These are phyloP conservation scores for Drosophila malerkotliana DNA, from an alignment of 1,140 invertebrate genomes.

Conservation along the genomic window DNA sequence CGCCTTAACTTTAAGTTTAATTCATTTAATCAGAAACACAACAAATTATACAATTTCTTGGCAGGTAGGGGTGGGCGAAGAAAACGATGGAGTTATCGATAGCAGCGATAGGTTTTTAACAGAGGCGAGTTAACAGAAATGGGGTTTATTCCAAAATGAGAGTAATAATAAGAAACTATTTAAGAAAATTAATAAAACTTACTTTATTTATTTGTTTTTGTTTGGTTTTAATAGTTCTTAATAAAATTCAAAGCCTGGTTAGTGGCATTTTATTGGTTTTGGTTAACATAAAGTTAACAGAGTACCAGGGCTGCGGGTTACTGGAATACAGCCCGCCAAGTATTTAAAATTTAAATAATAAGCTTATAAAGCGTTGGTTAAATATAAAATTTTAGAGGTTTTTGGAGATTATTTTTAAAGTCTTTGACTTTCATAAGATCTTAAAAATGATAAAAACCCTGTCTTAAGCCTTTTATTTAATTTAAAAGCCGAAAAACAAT, in stretches of 20 bases:
- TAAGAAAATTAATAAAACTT: neutral
- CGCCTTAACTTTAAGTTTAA: neutral
- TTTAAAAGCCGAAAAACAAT: no score
- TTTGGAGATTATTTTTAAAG: neutral
- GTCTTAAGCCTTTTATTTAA: no score
- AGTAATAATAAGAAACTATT: neutral
- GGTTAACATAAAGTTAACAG: neutral
- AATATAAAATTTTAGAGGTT: neutral
- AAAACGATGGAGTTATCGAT: neutral
- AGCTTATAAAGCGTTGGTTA: neutral
- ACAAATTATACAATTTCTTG: slow-evolving; percentile 7
- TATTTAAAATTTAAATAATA: neutral
- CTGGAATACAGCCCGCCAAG: neutral
- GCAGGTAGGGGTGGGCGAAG: neutral
- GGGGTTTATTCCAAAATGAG: no score
- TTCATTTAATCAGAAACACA: neutral
- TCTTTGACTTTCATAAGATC: no score
- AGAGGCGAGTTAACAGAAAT: neutral
- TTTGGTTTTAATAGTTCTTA: neutral
- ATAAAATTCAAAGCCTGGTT: neutral
- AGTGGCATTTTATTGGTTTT: neutral
- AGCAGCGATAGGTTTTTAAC: neutral
- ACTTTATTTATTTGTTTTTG: neutral
- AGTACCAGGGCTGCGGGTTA: neutral
- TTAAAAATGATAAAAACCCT: no score